Evolutionary conservation across 2,797 vertebrate genomes (phyloP).

Genomic region (Notolabrus celidotus): DNA sequence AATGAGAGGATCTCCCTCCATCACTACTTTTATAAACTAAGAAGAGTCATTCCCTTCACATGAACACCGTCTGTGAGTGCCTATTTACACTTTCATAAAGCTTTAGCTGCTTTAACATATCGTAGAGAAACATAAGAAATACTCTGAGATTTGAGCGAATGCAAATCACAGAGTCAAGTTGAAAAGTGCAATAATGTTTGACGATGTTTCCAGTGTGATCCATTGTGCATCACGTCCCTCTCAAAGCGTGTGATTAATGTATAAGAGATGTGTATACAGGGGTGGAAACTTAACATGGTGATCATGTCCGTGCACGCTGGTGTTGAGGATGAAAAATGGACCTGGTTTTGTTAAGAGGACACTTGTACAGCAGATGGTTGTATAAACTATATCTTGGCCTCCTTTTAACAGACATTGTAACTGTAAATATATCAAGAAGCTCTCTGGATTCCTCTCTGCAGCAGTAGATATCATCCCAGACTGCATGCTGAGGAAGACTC

Average conservation of each 20-base stretch:
- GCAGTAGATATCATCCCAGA: not conserved
- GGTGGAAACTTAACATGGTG: too few relatives aligned
- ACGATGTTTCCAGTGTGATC: too few relatives aligned
- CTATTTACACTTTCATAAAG: not conserved
- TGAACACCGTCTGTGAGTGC: not conserved
- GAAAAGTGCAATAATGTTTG: too few relatives aligned
- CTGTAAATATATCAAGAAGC: slow-evolving; percentile 31
- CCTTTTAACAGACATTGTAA: not conserved
- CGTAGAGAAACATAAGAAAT: too few relatives aligned
- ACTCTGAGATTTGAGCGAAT: too few relatives aligned
- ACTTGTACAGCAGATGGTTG: not conserved
- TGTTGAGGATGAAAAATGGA: not conserved
- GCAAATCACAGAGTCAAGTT: too few relatives aligned
- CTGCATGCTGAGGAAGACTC: slow-evolving; percentile 7
- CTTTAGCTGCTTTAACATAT: too few relatives aligned
- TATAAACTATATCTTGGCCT: not conserved
- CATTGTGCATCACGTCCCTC: too few relatives aligned
- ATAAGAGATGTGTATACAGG: too few relatives aligned
- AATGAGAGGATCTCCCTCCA: not conserved
- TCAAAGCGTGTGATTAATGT: too few relatives aligned
- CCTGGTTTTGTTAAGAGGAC: not conserved
- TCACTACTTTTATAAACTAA: not conserved
- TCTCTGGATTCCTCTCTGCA: not conserved
- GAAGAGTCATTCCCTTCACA: not conserved
- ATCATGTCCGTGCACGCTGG: too few relatives aligned